Percentiles rank a stretch among this genome's conserved stretches.
Evolutionary conservation across 1,140 invertebrate species (phyloP).

Genomic region (Drosophila biarmipes): DNA sequence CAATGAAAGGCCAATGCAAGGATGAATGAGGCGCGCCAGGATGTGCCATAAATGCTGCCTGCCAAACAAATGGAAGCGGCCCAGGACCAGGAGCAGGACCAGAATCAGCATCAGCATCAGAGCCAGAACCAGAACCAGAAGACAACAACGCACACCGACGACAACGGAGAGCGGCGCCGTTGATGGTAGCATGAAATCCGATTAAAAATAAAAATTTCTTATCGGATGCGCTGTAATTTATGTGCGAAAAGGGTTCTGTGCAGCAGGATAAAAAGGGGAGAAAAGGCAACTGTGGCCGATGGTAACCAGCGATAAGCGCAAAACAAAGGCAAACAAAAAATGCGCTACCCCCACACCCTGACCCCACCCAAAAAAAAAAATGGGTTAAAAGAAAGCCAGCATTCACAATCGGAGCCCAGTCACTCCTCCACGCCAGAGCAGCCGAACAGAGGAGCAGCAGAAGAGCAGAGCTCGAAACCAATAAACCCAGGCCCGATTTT

Average conservation of each 20-base stretch:
- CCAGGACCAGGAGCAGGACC: neutral
- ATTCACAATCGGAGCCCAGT: slow-evolving; percentile 50
- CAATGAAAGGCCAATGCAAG: slow-evolving; percentile 53
- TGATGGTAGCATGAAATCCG: slow-evolving; percentile 83
- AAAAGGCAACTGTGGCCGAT: slow-evolving; percentile 74
- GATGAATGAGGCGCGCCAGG: slow-evolving; percentile 60
- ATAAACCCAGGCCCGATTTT: slow-evolving; percentile 48
- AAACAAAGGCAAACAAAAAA: slow-evolving; percentile 80
- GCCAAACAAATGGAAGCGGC: slow-evolving; percentile 58
- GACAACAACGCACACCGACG: slow-evolving; percentile 51
- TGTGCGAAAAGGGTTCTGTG: slow-evolving; percentile 83
- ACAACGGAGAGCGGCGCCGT: slow-evolving; percentile 43
- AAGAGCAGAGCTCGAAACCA: slow-evolving; percentile 50
- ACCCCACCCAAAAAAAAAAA: slow-evolving; percentile 45
- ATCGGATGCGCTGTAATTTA: slow-evolving; percentile 84
- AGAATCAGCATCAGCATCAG: neutral
- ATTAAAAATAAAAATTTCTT: slow-evolving; percentile 84
- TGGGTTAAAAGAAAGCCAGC: slow-evolving; percentile 33
- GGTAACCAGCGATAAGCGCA: slow-evolving; percentile 79
- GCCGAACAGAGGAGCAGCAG: neutral
- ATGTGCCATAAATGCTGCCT: slow-evolving; percentile 79
- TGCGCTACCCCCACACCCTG: slow-evolving; percentile 31
- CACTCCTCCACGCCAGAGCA: slow-evolving; percentile 29
- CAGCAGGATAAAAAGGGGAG: slow-evolving; percentile 29
- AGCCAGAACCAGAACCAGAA: slow-evolving; percentile 3